phyloP scores from a whole-genome alignment of 2,888 invertebrate genomes.

The Liodrosophila aerea region DNA sequence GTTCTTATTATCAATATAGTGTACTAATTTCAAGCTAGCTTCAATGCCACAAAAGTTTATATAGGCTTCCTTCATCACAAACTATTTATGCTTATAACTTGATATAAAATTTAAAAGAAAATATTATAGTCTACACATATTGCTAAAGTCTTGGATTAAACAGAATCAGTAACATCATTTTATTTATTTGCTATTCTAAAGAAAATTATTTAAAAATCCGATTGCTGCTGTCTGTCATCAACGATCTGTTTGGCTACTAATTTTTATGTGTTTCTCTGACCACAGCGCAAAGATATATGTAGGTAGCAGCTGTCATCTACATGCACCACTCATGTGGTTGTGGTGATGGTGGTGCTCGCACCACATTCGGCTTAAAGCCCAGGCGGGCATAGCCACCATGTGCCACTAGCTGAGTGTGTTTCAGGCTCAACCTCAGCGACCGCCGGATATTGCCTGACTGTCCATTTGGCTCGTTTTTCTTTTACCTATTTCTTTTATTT shows the following conservation, averaged over 20 bases:
- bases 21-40: too few relatives aligned
- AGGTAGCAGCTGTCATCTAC: conserved; percentile 56
- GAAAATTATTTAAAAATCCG: too few relatives aligned
- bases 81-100: too few relatives aligned
- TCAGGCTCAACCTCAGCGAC: conserved; percentile 3
- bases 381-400: conserved; percentile 32
- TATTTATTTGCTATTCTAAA: too few relatives aligned
- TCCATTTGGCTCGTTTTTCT: conserved; percentile 34
- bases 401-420: conserved; percentile 5
- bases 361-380: conserved; percentile 49
- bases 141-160: too few relatives aligned
- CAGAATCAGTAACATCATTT: too few relatives aligned
- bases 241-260: not conserved
- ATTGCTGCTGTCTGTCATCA: conserved; percentile 13
- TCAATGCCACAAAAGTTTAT: too few relatives aligned
- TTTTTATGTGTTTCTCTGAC: conserved; percentile 3
- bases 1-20: too few relatives aligned
- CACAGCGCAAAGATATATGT: conserved; percentile 1
- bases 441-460: conserved; percentile 63
- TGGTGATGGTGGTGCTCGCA: conserved; percentile 10
- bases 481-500: conserved; percentile 15
- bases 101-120: too few relatives aligned
- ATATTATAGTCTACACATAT: too few relatives aligned
- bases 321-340: conserved; percentile 29
- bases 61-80: too few relatives aligned